phyloP scores from a whole-genome alignment of 2,888 invertebrate species.

The Aproaerema taeniolella region DNA sequence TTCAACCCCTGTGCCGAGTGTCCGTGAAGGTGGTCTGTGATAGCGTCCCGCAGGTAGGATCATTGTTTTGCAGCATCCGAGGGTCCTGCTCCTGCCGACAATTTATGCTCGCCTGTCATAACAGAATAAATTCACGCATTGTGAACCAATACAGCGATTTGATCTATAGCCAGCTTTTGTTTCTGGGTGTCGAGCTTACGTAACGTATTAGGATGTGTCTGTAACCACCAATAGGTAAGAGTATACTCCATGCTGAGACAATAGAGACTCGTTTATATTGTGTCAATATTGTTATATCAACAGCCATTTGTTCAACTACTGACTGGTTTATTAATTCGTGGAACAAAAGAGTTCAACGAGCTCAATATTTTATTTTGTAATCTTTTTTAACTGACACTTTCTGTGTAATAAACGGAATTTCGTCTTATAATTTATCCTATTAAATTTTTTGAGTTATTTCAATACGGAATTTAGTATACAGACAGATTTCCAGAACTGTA shows the following conservation, averaged over 20 bases:
- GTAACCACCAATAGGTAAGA: constrained; percentile 48
- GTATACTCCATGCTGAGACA: constrained; percentile 52
- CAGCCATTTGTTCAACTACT: constrained; percentile 13
- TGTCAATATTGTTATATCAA: constrained; percentile 37
- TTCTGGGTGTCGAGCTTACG: constrained; percentile 65
- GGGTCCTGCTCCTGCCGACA: constrained; percentile 65
- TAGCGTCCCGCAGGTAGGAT: constrained; percentile 63
- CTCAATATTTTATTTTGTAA: constrained; percentile 1
- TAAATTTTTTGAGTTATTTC: no score
- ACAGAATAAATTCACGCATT: constrained; percentile 74
- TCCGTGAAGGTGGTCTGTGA: constrained; percentile 58
- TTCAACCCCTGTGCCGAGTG: constrained; percentile 62
- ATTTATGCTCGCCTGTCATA: constrained; percentile 75
- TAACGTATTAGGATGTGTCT: constrained; percentile 62
- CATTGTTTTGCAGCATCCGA: constrained; percentile 73
- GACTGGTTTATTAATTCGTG: constrained; percentile 10
- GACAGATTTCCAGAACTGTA: no score
- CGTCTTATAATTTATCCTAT: no score
- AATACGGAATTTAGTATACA: no score
- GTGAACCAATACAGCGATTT: constrained; percentile 73
- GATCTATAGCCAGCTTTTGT: constrained; percentile 65
- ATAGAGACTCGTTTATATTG: constrained; percentile 46
- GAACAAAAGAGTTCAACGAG: constrained; percentile 25
- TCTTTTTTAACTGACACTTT: no score
- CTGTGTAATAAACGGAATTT: no score